Base-by-base conservation (phyloP, 2,113 vertebrate species). In the Pelusios castaneus region DNA sequence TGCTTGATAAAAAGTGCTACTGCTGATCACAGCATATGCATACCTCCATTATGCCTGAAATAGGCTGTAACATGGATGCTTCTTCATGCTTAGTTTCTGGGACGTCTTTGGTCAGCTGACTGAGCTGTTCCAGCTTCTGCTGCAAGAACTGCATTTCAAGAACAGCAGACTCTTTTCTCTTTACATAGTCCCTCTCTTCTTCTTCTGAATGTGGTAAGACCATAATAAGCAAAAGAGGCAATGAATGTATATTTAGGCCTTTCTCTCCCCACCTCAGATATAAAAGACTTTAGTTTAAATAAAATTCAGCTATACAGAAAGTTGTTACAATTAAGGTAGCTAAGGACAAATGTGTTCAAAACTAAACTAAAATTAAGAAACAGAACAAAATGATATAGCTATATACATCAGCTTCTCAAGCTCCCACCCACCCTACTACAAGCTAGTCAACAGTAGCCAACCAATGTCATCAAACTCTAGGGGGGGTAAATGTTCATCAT, bases 81-180 rank as follows among this genome's bases (percentile, higher is more conserved):
- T 90, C 73, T 80, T 96, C 95, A n/a, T 93, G 85, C 1, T 55
- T 79, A 0, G 93, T 91, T 82, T 97, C 97, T 60, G 93, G 94
- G 56, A 96, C 82, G 54, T 93, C 97, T 76, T 96, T 91, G 90
- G 97, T 88, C 84, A 98, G 96, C 91, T 96, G 97, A 25, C 97
- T 97, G 78, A 98, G 98, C 89, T 98, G 96, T 21, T 98, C 97
- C 95, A 98, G 96, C 93, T 97, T 98, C 91, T 98, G 95, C 91
- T 98, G 97, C 86, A 98, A 89, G 2, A 96, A 88, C 19, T 98
- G 97, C 21, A 98, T 97, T 47, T 98, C 98, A 63, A 98, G 97
- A 43, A 97, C 95, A 58, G 96, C 97, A 0, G 94, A 97, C 89
- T 98, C 98, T 92, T 98, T 98, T 13, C 76, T 97, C 96, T 95